A percentile compares a stretch with the other conserved stretches of the same genome.
phyloP scores from a whole-genome alignment of 2,113 vertebrate species.

The Boulengeromyrus knoepffleri region DNA sequence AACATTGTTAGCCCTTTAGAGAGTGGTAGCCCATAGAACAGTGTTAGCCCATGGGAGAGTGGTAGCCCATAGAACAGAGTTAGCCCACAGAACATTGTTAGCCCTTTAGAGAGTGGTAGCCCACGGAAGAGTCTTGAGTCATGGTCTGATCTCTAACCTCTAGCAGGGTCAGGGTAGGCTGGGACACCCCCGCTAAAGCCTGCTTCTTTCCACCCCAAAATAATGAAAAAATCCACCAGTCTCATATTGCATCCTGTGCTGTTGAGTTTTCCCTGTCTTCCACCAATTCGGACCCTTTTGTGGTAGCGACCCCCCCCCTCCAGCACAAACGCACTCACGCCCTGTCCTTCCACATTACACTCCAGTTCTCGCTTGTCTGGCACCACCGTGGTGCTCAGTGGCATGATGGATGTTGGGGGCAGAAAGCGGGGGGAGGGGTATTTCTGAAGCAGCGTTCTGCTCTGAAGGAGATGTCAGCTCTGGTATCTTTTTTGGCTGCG shows the following conservation, averaged over 20 bases:
- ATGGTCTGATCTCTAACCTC: background rate
- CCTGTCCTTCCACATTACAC: background rate
- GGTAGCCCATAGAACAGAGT: background rate
- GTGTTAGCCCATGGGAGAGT: background rate
- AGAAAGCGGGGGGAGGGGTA: background rate
- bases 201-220: background rate
- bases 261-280: background rate
- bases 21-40: background rate
- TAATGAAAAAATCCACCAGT: background rate
- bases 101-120: background rate
- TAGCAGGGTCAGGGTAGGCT: background rate
- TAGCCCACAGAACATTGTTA: background rate
- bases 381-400: background rate
- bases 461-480: constrained; percentile 22
- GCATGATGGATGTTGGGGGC: background rate
- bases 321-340: background rate
- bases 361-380: background rate
- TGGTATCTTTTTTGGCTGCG: background rate
- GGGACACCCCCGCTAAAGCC: background rate
- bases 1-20: background rate
- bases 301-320: background rate
- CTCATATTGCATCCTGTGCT: background rate
- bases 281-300: background rate
- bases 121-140: background rate
- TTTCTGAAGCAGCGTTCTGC: background rate